Conservation (phyloP, 2,888 invertebrate genomes). For the Clitarchus hookeri region DNA sequence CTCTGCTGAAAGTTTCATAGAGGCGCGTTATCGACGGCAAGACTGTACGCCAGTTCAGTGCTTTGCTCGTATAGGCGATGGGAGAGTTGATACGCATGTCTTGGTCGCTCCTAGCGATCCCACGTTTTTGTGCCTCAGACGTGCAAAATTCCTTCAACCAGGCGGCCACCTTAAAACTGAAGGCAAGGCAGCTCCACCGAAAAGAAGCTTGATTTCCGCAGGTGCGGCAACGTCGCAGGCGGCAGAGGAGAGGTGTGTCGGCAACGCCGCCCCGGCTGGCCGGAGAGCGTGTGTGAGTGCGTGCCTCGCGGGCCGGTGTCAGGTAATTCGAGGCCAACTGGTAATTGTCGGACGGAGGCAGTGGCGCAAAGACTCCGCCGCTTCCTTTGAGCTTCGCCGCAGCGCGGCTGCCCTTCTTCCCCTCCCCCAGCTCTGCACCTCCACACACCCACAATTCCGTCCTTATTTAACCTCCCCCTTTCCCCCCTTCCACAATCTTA, state of each 20-base stretch:
- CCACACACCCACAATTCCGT: neutral
- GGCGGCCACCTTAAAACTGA: no score
- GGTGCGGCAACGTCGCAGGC: neutral
- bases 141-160: no score
- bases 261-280: conserved; percentile 5
- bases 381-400: conserved; percentile 39
- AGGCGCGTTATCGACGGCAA: no score
- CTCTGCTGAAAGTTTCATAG: no score
- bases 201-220: no score
- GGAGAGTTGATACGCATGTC: no score
- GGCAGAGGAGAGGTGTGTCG: conserved; percentile 4
- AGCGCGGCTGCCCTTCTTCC: conserved; percentile 1
- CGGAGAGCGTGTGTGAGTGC: conserved; percentile 1
- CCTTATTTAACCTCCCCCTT: neutral
- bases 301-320: conserved; percentile 35
- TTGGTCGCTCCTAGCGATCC: no score
- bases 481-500: neutral
- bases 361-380: conserved; percentile 36
- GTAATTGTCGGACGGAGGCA: conserved; percentile 41
- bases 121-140: no score
- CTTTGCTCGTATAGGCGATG: no score
- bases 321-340: conserved; percentile 43
- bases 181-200: no score
- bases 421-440: conserved; percentile 26
- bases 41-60: no score